phyloP scores from a whole-genome alignment of 2,797 vertebrate species.

The Tragelaphus eurycerus region DNA sequence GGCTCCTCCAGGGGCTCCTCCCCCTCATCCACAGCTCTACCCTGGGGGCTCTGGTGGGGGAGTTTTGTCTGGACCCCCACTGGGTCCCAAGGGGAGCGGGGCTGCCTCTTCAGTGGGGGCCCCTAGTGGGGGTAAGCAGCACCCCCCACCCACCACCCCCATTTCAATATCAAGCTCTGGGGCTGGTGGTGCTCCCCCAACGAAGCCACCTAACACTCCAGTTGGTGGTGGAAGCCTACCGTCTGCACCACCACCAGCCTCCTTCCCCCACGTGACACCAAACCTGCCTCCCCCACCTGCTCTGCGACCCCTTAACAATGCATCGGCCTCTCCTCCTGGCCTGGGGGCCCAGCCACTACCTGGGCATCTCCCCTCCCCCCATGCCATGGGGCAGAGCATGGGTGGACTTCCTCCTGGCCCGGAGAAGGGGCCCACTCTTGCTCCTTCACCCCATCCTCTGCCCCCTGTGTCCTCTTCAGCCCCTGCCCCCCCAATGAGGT shows the following conservation, averaged over 20 bases:
- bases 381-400: slow-evolving; percentile 79
- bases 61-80: slow-evolving; percentile 72
- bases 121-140: slow-evolving; percentile 78
- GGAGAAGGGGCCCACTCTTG: slow-evolving; percentile 78
- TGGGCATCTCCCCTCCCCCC: slow-evolving; percentile 80
- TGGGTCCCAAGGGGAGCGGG: slow-evolving; percentile 70
- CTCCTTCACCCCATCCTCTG: slow-evolving; percentile 82
- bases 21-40: slow-evolving; percentile 75
- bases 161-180: slow-evolving; percentile 79
- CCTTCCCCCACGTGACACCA: slow-evolving; percentile 83
- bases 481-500: slow-evolving; percentile 63
- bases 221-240: slow-evolving; percentile 72
- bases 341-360: slow-evolving; percentile 81
- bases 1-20: slow-evolving; percentile 76
- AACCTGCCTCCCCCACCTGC: slow-evolving; percentile 85
- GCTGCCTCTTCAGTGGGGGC: slow-evolving; percentile 69
- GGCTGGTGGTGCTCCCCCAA: slow-evolving; percentile 73
- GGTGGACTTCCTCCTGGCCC: slow-evolving; percentile 73
- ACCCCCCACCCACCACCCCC: slow-evolving; percentile 84
- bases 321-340: slow-evolving; percentile 76
- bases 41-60: slow-evolving; percentile 74
- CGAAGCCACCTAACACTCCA: slow-evolving; percentile 76
- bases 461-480: slow-evolving; percentile 69
- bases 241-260: slow-evolving; percentile 62
- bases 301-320: slow-evolving; percentile 84